These are phyloP conservation scores for Diabrotica virgifera DNA, from an alignment of 1,140 invertebrate genomes.

Conservation along the genomic window DNA sequence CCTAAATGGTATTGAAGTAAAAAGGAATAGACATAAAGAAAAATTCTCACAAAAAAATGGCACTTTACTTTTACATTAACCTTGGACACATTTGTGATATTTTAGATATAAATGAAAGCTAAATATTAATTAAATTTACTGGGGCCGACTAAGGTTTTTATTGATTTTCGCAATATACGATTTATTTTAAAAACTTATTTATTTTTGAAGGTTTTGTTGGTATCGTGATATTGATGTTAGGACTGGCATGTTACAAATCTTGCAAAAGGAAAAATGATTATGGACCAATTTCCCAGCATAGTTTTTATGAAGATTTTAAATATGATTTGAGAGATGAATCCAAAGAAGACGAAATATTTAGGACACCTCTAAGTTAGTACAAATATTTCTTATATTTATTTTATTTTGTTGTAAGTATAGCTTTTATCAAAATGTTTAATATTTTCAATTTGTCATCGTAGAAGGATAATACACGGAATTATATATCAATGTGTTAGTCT, in stretches of 20 bases:
- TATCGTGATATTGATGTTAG: conserved; percentile 46
- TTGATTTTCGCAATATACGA: not conserved
- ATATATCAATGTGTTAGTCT: no score
- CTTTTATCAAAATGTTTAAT: no score
- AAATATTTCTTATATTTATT: no score
- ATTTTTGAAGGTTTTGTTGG: conserved; percentile 49
- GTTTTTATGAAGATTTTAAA: conserved; percentile 42
- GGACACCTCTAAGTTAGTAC: conserved; percentile 53
- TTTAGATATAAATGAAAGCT: not conserved
- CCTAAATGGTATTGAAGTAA: no score
- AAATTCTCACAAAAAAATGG: no score
- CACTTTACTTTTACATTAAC: no score
- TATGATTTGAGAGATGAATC: conserved; percentile 54
- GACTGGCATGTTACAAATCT: conserved; percentile 50
- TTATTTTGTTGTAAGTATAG: no score
- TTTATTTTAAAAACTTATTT: not conserved
- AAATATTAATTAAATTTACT: not conserved
- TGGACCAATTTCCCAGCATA: conserved; percentile 44
- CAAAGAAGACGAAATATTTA: conserved; percentile 62
- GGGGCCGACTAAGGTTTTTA: not conserved
- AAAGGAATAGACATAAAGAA: no score
- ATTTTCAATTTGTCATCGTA: no score
- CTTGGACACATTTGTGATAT: no score
- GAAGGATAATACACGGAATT: no score
- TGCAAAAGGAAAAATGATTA: conserved; percentile 46